Evolutionary conservation across 2,888 invertebrate genomes (phyloP), one percentile per base, ranked within the genome.

Genomic region (Subacronicta megacephala): DNA sequence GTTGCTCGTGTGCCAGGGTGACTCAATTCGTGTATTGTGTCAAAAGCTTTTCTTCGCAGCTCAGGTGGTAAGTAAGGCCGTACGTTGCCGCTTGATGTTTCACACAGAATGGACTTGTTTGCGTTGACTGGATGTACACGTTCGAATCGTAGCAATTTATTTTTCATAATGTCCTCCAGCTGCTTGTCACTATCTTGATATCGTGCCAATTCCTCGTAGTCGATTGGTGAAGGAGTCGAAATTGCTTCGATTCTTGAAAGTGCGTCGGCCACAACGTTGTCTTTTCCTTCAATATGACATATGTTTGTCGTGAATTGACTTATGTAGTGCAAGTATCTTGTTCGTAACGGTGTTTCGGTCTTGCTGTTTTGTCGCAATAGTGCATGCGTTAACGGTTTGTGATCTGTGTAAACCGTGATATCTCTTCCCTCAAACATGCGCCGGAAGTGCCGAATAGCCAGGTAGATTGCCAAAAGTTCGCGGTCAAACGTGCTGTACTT

Each of bases 361-460:
- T 43, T 31, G 42, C 42, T 42, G 42, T 42, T 42, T 17, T 29
- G 37, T 18, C 37, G 17, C 18, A 37, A 12, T 18, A 37, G 17
- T 37, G 37, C 37, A 18, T 37, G 15, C 12, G 37, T 37, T 18
- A 37, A 3, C 12, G 37, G 37, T 18, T 37, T 37, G 6, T 37
- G 37, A 7, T 37, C 37, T 5, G 17, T 29, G 29, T 29, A 29
- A 29, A 29, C 29, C 3, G 12, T 29, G 29, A 29, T 29, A 12
- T 29, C 29, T 18, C 37, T 37, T 17, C 37, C 37, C 17, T 37
- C 37, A 6, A 37, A 37, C 37, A 37, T 37, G 18, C 37, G 37
- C 15, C 37, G 37, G 9, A 37, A 37, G 12, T 37, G 37, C 2
- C 37, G 37, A 9, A 37, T 37, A 4, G 37, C 37, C 17, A 37